Conservation (phyloP, 2,888 invertebrate species). For the Eupeodes latifasciatus region DNA sequence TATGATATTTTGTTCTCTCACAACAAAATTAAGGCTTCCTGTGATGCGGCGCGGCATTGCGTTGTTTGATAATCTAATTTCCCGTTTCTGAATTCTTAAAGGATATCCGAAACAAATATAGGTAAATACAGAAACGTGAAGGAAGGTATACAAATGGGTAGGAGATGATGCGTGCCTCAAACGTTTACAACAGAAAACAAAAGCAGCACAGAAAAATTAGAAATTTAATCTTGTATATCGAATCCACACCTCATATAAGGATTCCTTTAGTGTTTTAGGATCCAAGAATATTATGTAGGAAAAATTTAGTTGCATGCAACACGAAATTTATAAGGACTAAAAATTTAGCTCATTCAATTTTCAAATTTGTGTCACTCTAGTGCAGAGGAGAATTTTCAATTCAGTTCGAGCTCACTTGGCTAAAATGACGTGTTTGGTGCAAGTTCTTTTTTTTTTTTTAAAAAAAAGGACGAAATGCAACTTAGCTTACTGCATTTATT, state of each 20-base stretch:
- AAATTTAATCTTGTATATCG: too few species aligned
- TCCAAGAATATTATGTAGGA: not conserved
- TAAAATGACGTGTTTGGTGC: not conserved
- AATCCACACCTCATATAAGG: not conserved
- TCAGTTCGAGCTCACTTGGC: not conserved
- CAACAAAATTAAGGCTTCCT: slow-evolving; percentile 3
- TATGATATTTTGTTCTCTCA: not conserved
- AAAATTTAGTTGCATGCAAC: slow-evolving; percentile 25
- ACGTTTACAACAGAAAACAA: not conserved
- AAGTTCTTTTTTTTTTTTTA: not conserved
- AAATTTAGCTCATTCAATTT: slow-evolving; percentile 26
- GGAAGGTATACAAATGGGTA: too few species aligned
- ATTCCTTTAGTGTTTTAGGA: not conserved
- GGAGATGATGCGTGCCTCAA: not conserved
- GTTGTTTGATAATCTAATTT: slow-evolving; percentile 63
- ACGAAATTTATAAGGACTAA: not conserved
- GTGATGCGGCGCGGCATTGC: too few species aligned
- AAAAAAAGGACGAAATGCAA: not conserved
- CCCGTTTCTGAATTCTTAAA: slow-evolving; percentile 52
- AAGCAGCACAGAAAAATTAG: too few species aligned
- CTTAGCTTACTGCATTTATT: not conserved
- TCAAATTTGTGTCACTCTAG: slow-evolving; percentile 27
- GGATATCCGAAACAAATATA: slow-evolving; percentile 49
- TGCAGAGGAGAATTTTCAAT: not conserved
- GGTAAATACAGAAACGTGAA: not conserved